phyloP scores from a whole-genome alignment of 2,113 vertebrate species.

The Suricata suricatta region DNA sequence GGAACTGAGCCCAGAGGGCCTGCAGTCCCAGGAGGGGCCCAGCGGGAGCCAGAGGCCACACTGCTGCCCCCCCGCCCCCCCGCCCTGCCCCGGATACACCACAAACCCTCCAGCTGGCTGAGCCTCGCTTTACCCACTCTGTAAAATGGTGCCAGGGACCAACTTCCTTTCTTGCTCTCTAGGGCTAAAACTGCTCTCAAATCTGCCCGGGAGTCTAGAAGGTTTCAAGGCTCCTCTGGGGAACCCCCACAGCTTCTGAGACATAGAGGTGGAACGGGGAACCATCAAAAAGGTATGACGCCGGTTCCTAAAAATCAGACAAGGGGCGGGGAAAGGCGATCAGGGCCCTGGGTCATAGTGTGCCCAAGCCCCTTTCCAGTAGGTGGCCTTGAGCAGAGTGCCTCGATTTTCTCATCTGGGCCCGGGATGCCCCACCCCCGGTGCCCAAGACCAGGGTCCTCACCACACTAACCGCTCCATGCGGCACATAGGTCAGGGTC shows the following conservation, averaged over 20 bases:
- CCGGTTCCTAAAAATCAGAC: background rate
- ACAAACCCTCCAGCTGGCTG: background rate
- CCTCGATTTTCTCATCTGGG: background rate
- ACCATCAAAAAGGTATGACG: rapidly evolving
- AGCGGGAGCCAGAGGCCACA: background rate
- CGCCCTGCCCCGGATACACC: too few relatives aligned
- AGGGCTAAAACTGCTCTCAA: background rate
- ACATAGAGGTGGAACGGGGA: background rate
- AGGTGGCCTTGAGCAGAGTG: background rate
- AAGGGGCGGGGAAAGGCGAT: background rate
- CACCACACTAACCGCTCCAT: rapidly evolving
- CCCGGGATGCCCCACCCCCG: background rate
- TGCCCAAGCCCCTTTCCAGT: rapidly evolving
- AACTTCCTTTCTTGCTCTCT: background rate
- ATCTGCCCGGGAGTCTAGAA: background rate
- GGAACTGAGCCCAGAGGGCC: background rate
- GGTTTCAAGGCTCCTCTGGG: background rate
- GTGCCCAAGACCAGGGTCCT: too few relatives aligned
- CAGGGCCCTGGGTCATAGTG: rapidly evolving
- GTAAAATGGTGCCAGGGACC: background rate
- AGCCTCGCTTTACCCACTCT: background rate
- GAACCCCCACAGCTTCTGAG: background rate
- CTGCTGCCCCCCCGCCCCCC: background rate
- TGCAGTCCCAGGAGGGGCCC: background rate
- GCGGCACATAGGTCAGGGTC: background rate